phyloP scores from a whole-genome alignment of 2,888 invertebrate genomes.

The Cryptus armator region DNA sequence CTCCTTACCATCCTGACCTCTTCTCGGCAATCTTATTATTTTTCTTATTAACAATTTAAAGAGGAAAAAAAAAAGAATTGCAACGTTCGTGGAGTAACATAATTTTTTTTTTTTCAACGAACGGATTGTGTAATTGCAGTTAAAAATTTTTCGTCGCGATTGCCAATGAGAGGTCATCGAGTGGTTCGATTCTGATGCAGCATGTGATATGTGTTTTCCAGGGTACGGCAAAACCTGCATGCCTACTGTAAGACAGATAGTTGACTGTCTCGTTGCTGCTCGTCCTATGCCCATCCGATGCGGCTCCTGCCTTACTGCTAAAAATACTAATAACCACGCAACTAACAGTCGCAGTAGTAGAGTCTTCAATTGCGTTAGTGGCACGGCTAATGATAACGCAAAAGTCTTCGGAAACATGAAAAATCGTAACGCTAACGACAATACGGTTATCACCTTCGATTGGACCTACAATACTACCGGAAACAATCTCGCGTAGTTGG shows the following conservation, averaged over 20 bases:
- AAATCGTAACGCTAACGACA: constrained; percentile 66
- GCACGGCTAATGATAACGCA: constrained; percentile 76
- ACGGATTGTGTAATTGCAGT: not conserved
- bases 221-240: constrained; percentile 87
- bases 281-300: constrained; percentile 83
- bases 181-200: constrained; percentile 81
- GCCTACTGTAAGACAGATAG: constrained; percentile 87
- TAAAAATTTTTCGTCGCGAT: constrained; percentile 37
- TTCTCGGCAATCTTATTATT: constrained; percentile 59
- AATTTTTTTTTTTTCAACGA: not conserved
- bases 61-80: not conserved
- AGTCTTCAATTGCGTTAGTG: constrained; percentile 75
- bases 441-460: constrained; percentile 63
- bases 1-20: constrained; percentile 60
- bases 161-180: constrained; percentile 64
- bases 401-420: constrained; percentile 74
- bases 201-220: constrained; percentile 85
- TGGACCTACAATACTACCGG: constrained; percentile 64
- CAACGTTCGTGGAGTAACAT: not conserved
- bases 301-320: constrained; percentile 83
- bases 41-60: not conserved
- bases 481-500: constrained; percentile 30
- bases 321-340: constrained; percentile 79
- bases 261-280: constrained; percentile 84
- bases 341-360: constrained; percentile 78